Evolutionary conservation across 2,113 vertebrate species (phyloP), one percentile per base, ranked within the genome.

Genomic region (Steatornis caripensis): DNA sequence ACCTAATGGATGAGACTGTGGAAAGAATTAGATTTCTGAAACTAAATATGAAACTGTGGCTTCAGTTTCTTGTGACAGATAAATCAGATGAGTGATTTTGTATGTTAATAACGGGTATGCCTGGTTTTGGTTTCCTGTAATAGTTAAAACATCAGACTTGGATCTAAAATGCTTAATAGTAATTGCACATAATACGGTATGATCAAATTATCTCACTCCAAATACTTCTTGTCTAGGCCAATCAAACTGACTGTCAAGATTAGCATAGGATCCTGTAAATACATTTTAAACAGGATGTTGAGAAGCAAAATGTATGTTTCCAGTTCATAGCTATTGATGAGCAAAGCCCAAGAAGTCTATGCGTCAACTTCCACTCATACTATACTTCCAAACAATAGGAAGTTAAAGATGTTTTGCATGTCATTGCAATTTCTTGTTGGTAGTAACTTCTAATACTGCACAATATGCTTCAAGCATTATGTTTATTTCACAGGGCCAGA

Each of bases 401-500:
- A 53, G 5, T 62, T 71, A 58, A 83, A 51, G 34, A 26, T 27
- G 14, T 61, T 87, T 57, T 65, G 21, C 20, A 21, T 68, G 30
- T 81, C 76, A 34, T 27, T 88, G 23, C 30, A 74, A 68, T 15
- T 78, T 89, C 49, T 53, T 71, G 14, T 70, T 79, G 36, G 39
- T 46, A 58, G 19, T 68, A 49, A 87, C 43, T 64, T 85, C 30
- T 43, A 30, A 36, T 78, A 19, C 39, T 69, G 11, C 58, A 55
- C 66, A 34, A 32, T 68, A n/a, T 93, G 70, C 48, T 91, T 95
- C 17, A 95, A 39, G 32, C 11, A 26, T 84, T 70, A 75, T 93
- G 36, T 97, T 94, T 97, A 65, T 95, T 91, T 3, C 57, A 9
- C 92, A 99, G 99, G 99, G 99, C 91, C 99, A 99, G 96, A 99